A percentile compares a stretch with the other conserved stretches of the same genome.
These are phyloP conservation scores for Peromyscus attwateri DNA, from an alignment of 2,797 vertebrate genomes.

Conservation along the genomic window DNA sequence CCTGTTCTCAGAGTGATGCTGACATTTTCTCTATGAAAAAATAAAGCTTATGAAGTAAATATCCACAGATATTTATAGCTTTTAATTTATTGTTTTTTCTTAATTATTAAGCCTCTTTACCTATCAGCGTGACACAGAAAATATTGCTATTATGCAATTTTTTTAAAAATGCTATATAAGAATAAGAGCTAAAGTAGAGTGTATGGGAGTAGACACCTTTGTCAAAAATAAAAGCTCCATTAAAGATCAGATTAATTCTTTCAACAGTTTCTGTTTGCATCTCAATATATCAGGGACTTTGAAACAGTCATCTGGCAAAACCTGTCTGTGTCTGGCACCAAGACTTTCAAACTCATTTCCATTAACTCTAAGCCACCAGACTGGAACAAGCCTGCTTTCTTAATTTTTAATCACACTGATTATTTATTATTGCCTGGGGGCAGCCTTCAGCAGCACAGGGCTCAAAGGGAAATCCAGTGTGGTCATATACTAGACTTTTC, in stretches of 20 bases:
- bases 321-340: not conserved
- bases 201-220: not conserved
- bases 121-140: not conserved
- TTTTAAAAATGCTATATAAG: not conserved
- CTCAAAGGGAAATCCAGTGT: too few species aligned
- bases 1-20: conserved; percentile 37
- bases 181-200: not conserved
- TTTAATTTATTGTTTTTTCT: not conserved
- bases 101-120: conserved; percentile 21
- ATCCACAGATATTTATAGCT: not conserved
- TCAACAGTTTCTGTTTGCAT: not conserved
- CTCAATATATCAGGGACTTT: not conserved
- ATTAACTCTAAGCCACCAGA: not conserved
- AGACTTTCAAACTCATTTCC: conserved; percentile 42
- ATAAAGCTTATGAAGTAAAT: conserved; percentile 51
- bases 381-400: not conserved
- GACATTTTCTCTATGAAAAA: conserved; percentile 54
- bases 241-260: not conserved
- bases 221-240: not conserved
- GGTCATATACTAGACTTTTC: too few species aligned
- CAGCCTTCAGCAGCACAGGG: too few species aligned
- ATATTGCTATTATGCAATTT: not conserved
- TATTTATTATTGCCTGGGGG: not conserved
- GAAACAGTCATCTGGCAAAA: not conserved
- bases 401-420: conserved; percentile 17